These are phyloP conservation scores for Phalacrocorax pelagicus DNA, from an alignment of 2,113 vertebrate genomes.

Conservation along the genomic window DNA sequence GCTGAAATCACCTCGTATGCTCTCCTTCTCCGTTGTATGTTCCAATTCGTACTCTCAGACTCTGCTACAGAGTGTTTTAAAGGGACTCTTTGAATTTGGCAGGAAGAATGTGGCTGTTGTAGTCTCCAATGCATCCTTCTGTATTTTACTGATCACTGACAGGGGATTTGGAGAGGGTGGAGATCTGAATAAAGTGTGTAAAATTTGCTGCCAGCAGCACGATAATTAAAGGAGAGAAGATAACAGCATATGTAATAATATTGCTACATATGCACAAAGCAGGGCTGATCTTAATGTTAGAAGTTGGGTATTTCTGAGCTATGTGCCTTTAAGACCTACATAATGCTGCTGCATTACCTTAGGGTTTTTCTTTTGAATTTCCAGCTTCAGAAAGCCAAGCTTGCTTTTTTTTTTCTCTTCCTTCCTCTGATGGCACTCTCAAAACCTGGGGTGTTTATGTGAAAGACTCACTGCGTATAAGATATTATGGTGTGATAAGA, in stretches of 20 bases:
- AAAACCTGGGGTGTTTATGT: background rate
- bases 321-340: constrained; percentile 60
- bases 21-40: background rate
- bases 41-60: background rate
- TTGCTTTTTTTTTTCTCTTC: background rate
- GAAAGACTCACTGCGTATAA: background rate
- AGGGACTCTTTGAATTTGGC: background rate
- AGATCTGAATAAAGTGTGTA: background rate
- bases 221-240: constrained; percentile 24
- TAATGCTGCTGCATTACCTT: constrained; percentile 15
- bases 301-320: background rate
- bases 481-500: background rate
- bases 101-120: background rate
- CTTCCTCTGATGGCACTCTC: background rate
- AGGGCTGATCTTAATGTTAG: background rate
- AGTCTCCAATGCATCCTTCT: background rate
- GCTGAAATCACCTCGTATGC: background rate
- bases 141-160: constrained; percentile 7
- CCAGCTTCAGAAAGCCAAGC: constrained; percentile 19
- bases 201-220: constrained; percentile 1
- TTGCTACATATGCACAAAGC: constrained; percentile 30
- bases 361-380: constrained; percentile 52
- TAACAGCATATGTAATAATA: background rate
- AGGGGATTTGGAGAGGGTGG: background rate
- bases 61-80: background rate